Percentiles rank a stretch among this genome's conserved stretches.
Evolutionary conservation across 2,113 vertebrate genomes (phyloP).

Genomic region (Eclectus roratus): DNA sequence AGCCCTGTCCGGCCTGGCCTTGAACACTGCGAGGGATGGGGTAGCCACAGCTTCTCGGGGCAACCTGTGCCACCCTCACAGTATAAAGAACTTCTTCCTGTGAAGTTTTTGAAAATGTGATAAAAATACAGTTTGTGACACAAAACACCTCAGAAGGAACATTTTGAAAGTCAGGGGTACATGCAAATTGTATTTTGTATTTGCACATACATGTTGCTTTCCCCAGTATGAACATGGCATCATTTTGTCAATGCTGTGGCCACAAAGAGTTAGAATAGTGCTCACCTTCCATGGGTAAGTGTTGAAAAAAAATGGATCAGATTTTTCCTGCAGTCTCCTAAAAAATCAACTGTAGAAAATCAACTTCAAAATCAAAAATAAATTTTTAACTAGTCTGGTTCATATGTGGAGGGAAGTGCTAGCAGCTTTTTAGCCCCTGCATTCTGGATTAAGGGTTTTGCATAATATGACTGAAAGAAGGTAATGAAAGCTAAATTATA

Average conservation of each 20-base stretch:
- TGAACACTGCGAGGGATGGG: neutral
- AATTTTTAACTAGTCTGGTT: neutral
- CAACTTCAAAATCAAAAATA: neutral
- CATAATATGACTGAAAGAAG: neutral
- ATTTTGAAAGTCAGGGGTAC: neutral
- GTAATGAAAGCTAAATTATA: neutral
- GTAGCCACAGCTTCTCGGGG: neutral
- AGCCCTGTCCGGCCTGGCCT: neutral
- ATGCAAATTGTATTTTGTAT: neutral
- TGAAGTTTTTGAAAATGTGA: neutral
- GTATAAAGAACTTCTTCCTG: neutral
- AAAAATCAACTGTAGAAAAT: neutral
- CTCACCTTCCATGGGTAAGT: neutral
- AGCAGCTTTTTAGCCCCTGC: neutral
- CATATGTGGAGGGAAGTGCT: neutral
- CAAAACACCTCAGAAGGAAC: neutral
- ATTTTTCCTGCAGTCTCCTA: neutral
- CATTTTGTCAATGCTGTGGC: fast-evolving
- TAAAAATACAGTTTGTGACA: neutral
- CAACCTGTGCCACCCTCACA: neutral
- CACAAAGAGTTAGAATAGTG: neutral
- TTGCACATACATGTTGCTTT: neutral
- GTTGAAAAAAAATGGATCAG: neutral
- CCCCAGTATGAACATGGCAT: neutral
- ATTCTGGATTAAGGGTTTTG: neutral